Evolutionary conservation across 1,140 invertebrate genomes (phyloP).

Genomic region (Lepidurus packardi): DNA sequence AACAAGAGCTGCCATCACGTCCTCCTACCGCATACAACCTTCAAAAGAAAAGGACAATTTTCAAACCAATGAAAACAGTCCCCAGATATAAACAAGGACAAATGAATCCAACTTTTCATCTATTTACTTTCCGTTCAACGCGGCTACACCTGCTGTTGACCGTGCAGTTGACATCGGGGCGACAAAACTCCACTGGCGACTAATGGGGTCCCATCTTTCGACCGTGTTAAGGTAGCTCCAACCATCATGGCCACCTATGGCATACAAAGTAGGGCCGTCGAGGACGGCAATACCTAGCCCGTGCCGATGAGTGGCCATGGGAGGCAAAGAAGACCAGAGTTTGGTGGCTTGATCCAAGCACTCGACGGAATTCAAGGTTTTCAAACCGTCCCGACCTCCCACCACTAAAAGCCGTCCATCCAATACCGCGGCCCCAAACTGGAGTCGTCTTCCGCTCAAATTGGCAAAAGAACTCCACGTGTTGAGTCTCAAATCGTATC

Average conservation of each 20-base stretch:
- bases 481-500: constrained; percentile 77
- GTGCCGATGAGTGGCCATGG: constrained; percentile 88
- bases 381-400: constrained; percentile 86
- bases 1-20: constrained; percentile 81
- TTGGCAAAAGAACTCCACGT: constrained; percentile 70
- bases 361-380: constrained; percentile 57
- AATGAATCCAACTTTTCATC: not conserved
- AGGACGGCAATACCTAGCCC: constrained; percentile 81
- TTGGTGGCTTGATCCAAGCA: constrained; percentile 42
- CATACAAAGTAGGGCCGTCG: constrained; percentile 75
- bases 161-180: constrained; percentile 78
- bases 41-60: constrained; percentile 37
- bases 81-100: not conserved
- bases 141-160: constrained; percentile 81
- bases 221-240: constrained; percentile 92
- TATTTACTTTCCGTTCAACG: constrained; percentile 67
- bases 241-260: constrained; percentile 88
- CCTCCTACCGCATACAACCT: constrained; percentile 88
- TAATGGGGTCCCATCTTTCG: constrained; percentile 82
- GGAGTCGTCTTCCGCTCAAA: constrained; percentile 73
- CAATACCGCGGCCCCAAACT: constrained; percentile 84
- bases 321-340: constrained; percentile 70
- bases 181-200: constrained; percentile 78
- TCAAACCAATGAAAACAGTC: not conserved
- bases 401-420: constrained; percentile 75